phyloP scores from a whole-genome alignment of 2,888 invertebrate species.

The Microctonus brassicae region DNA sequence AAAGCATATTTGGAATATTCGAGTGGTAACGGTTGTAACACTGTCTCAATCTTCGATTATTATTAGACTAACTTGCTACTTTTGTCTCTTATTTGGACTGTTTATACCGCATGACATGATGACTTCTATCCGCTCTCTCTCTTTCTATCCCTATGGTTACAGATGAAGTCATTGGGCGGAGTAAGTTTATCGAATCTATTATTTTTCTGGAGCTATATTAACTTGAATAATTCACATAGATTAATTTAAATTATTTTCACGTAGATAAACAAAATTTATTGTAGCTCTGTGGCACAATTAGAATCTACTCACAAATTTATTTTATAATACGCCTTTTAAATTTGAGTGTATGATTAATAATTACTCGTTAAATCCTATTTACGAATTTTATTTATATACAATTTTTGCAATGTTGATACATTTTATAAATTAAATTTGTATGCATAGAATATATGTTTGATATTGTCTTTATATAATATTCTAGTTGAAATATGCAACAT shows the following conservation, averaged over 20 bases:
- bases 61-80: constrained; percentile 25
- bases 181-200: constrained; percentile 61
- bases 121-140: constrained; percentile 37
- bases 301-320: too few relatives aligned
- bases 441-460: too few relatives aligned
- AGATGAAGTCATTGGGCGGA: constrained; percentile 69
- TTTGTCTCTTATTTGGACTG: constrained; percentile 36
- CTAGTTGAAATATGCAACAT: too few relatives aligned
- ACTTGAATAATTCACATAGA: not conserved
- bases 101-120: constrained; percentile 38
- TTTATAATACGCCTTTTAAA: too few relatives aligned
- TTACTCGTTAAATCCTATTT: too few relatives aligned
- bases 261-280: too few relatives aligned
- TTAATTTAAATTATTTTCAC: not conserved
- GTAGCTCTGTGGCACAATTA: not conserved
- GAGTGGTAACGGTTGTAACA: not conserved
- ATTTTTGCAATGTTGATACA: not conserved
- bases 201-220: constrained; percentile 16
- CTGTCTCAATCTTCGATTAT: not conserved
- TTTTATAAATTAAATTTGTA: constrained; percentile 23
- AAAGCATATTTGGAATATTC: not conserved
- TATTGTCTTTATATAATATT: too few relatives aligned
- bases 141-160: constrained; percentile 41
- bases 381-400: too few relatives aligned
- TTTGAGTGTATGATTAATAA: too few relatives aligned